A percentile compares a stretch with the other conserved stretches of the same genome.
phyloP scores from a whole-genome alignment of 2,113 vertebrate species.

The Columba livia region DNA sequence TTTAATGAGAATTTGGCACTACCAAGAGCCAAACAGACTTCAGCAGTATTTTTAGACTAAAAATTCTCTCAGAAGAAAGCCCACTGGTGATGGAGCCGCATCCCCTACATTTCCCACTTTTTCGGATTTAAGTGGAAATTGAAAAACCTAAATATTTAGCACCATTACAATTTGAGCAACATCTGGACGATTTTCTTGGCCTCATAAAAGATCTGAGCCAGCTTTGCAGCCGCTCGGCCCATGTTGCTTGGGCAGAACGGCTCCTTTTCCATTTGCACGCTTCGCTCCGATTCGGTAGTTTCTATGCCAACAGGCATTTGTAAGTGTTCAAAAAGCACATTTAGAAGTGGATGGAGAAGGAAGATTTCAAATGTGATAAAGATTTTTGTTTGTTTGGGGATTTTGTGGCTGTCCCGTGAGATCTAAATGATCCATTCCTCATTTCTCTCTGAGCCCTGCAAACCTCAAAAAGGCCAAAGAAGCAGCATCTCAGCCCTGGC shows the following conservation, averaged over 20 bases:
- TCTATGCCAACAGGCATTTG: conserved; percentile 72
- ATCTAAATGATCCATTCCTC: not conserved
- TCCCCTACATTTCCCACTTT: not conserved
- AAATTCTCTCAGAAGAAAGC: conserved; percentile 3
- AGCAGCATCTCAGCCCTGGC: not conserved
- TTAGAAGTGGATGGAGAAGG: not conserved
- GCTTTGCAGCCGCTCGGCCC: conserved; percentile 5
- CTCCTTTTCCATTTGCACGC: conserved; percentile 32
- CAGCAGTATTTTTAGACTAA: conserved; percentile 47
- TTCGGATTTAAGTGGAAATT: not conserved
- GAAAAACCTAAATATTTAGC: conserved; percentile 3
- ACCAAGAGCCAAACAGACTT: conserved; percentile 36
- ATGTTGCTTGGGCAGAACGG: conserved; percentile 27
- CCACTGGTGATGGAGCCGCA: not conserved
- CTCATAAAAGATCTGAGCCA: not conserved
- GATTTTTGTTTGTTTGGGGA: not conserved
- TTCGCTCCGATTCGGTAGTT: conserved; percentile 47
- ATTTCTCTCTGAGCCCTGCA: not conserved
- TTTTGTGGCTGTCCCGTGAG: not conserved
- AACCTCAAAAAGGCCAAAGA: not conserved
- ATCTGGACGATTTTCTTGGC: conserved; percentile 44
- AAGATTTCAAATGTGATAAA: not conserved
- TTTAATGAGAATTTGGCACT: conserved; percentile 59
- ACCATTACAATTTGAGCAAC: not conserved
- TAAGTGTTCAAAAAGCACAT: conserved; percentile 47